Base-by-base conservation (phyloP, 2,113 vertebrate species). In the Theristicus caerulescens region DNA sequence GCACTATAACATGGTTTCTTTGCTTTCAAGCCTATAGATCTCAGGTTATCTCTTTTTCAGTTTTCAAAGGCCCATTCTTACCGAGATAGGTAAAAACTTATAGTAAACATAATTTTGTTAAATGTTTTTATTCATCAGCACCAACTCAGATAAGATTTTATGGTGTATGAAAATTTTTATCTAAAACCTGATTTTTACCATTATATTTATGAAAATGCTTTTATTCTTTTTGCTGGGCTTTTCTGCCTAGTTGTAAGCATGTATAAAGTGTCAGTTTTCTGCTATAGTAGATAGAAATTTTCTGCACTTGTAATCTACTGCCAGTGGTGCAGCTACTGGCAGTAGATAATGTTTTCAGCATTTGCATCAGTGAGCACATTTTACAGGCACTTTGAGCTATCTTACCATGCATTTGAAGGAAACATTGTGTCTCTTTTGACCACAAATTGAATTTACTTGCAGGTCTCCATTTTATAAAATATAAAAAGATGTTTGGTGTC, bases 281-380 rank as follows among this genome's bases (percentile, higher is more conserved):
- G 94, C 97, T 96, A 49, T 88, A 94, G 67, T 87, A 95, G 94
- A 85, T 46, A 85, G 90, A 97, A 66, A 91, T 97, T 91, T 97
- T 95, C 90, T 94, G 94, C 94, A 34, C 85, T 97, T 96, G 76
- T 94, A 86, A 92, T 96, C 93, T 84, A 87, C 82, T 95, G 91
- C 93, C 96, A 78, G 80, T 96, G 94, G 97, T 97, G 90, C 81
- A 97, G 97, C 97, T 96, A 92, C 70, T 94, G 94, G 91, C 94
- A 82, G 70, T 90, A 90, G 78, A 94, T 96, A 95, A 97, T 97
- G 93, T 95, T 96, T 96, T 92, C 94, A 93, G 83, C 83, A 59
- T 96, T 92, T 97, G 97, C 85, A 96, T 92, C 84, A 97, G 58
- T 95, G 96, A 97, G 85, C 95, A 93, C 90, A 97, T 97, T 98